Evolutionary conservation across 2,888 invertebrate species (phyloP), one percentile per base, ranked within the genome.

Genomic region (Tetrapedia diversipes): DNA sequence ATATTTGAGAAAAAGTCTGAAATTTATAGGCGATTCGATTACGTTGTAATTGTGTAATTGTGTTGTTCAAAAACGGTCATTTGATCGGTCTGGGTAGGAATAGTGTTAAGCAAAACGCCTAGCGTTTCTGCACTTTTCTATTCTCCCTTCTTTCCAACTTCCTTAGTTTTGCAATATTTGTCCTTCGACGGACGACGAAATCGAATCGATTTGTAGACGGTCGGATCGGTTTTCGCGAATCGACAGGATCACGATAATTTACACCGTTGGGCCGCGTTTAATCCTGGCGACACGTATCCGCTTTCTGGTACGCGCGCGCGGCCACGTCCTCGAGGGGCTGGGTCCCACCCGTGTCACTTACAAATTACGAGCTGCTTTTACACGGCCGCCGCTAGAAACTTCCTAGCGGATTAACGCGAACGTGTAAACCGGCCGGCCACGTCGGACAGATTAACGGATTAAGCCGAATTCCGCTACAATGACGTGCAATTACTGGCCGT

Each of bases 301-400:
- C 29, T 41, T 64, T 41, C 53, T 41, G 63, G 64, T 54, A 45
- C 41, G 49, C 39, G 39, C 34, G 56, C 64, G 32, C 59, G 53
- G 39, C 68, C 10, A 53, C 54, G 67, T 70, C 29, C 68, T 67
- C 74, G 63, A 78, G 66, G 66, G 68, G 63, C 43, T 34, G 56
- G 64, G 37, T 45, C 69, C 59, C n/a, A n/a, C n/a, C 43, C 68
- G 72, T 80, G 80, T 80, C 80, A 79, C 80, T 80, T 80, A 80
- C 80, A 79, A 80, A 80, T 80, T 80, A 80, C 80, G 80, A 64
- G 77, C 63, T 53, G 80, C 77, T 79, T 80, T 80, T 80, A 80
- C 80, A 80, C 73, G 77, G 53, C 73, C 77, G 69, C 67, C 67
- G 68, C 43, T 72, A 76, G 79, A 77, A 79, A 80, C 79, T 80